Evolutionary conservation across 2,797 vertebrate species (phyloP), one percentile per base, ranked within the genome.

Genomic region (Gobionotothen gibberifrons): DNA sequence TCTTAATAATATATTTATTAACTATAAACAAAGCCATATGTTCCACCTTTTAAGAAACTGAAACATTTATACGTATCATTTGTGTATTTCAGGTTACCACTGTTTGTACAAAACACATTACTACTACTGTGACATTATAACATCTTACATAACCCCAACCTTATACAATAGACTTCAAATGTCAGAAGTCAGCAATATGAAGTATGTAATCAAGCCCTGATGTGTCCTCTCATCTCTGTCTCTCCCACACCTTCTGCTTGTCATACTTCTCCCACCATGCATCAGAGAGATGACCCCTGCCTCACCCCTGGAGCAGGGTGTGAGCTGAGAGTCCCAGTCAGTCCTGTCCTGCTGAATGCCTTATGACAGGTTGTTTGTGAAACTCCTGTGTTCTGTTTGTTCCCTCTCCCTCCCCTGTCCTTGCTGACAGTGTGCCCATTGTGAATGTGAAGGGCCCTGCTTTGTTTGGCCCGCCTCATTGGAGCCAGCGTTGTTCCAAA

Each of bases 301-400:
- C 63, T 91, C 79, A 90, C 84, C 89, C 69, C 39, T 3, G 48
- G 55, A 19, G 16, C 78, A 69, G 85, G 84, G 86, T 72, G 87
- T 76, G 87, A 87, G 86, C 82, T 32, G 67, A 77, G 66, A 49
- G 76, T 86, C 83, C 81, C 80, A 74, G 87, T 90, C 86, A 68
- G 80, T 89, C 90, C 86, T 92, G 92, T 93, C 90, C 89, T 69
- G 66, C 82, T 91, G 88, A 93, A 94, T 91, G 82, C 88, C 85
- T 91, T 82, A 63, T 91, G 93, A 92, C 90, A 93, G 88, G 83
- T 92, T 94, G 92, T 93, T 93, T 93, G 92, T 92, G 90, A 88
- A 93, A 86, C 89, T 85, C 89, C 87, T 83, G 83, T 79, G 90
- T 82, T 78, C 69, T 93, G 91, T 93, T 93, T 93, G 92, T 90